phyloP scores from a whole-genome alignment of 2,113 vertebrate genomes.

The Bettongia penicillata region DNA sequence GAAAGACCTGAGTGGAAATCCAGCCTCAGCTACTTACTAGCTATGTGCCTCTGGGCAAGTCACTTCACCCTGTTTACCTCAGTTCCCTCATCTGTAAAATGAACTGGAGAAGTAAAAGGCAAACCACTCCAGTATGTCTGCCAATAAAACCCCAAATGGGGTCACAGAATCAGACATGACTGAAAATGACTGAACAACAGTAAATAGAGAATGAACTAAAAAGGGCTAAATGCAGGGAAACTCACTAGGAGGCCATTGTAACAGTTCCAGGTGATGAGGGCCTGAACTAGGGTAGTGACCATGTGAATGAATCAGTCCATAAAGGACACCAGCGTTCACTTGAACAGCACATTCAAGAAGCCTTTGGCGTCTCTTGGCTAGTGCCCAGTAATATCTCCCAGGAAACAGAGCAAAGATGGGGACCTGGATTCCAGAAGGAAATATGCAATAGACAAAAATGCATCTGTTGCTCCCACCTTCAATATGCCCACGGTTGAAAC shows the following conservation, averaged over 20 bases:
- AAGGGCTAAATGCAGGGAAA: not conserved
- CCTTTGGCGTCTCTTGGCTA: not conserved
- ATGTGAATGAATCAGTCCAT: not conserved
- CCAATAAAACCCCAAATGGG: too few species aligned
- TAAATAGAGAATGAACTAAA: not conserved
- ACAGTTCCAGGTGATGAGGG: not conserved
- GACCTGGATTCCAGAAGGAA: not conserved
- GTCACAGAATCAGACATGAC: not conserved
- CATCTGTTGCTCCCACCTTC: not conserved
- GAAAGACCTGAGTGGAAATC: too few species aligned
- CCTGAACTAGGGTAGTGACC: not conserved
- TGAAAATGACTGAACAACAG: not conserved
- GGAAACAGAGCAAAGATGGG: not conserved
- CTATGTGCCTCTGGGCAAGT: too few species aligned
- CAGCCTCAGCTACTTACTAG: too few species aligned
- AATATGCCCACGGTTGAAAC: not conserved
- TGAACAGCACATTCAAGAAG: not conserved
- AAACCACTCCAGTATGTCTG: too few species aligned
- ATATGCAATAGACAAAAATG: not conserved
- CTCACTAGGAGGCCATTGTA: not conserved
- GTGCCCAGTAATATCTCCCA: not conserved
- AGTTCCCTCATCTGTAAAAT: too few species aligned
- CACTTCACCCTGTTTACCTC: too few species aligned
- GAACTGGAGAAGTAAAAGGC: too few species aligned
- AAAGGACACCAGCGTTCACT: not conserved